Evolutionary conservation across 2,797 vertebrate genomes (phyloP), one percentile per base, ranked within the genome.

Genomic region (Rhadinocentrus ornatus): DNA sequence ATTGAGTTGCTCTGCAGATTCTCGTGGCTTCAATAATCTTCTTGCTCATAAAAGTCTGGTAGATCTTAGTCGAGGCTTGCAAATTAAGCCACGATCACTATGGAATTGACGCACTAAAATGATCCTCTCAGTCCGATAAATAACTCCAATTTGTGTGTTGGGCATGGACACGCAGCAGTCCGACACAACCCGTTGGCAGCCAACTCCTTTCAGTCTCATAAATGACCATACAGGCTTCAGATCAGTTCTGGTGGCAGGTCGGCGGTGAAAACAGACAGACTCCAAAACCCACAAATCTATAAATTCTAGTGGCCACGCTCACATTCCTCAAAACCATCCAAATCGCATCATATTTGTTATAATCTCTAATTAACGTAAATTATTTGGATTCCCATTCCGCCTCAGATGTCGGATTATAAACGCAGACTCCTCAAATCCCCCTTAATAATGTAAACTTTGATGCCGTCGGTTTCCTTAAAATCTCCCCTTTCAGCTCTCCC

Each of bases 361-460:
- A 84, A 92, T 88, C 69, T 91, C 75, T 69, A 85, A 92, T 89
- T 86, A 91, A 77, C 90, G 88, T 62, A 91, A 89, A 67, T 91
- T 90, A 84, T 86, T 85, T 87, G 77, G 87, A 84, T 88, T 87
- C 82, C 78, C 82, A 84, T 86, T 84, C 77, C 77, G 81, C 88
- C 75, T 89, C 81, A 89, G 89, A 90, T 91, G 89, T 89, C 64
- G 89, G 89, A 88, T 90, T 90, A 88, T 72, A 39, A 73, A 81
- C 82, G 79, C 73, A 74, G 83, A 69, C 68, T 91, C 87, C 75
- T 87, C 84, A 88, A 88, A 91, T 90, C 90, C 89, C 84, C 78
- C 76, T 83, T 69, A 83, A 71, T 80, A 88, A 79, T 86, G 78
- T 65, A 77, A 78, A 89, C 83, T 90, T 85, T 88, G 86, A 86